These are phyloP conservation scores for Philypnodon macrostomus DNA, from an alignment of 2,797 vertebrate genomes.

Conservation along the genomic window DNA sequence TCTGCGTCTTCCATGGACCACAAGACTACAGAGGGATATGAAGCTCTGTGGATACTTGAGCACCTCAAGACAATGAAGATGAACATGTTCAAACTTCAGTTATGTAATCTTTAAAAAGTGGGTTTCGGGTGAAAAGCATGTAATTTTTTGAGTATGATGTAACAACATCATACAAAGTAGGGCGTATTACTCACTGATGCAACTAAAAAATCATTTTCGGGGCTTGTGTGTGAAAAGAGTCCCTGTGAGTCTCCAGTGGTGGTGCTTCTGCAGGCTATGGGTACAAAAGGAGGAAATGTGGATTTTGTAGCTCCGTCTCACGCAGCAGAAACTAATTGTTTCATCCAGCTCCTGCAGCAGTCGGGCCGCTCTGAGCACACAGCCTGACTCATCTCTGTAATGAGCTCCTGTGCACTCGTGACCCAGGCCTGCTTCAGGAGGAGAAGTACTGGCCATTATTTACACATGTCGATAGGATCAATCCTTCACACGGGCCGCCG, in stretches of 20 bases:
- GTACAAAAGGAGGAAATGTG: constrained; percentile 48
- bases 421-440: constrained; percentile 50
- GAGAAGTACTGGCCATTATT: constrained; percentile 39
- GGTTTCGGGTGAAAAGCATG: constrained; percentile 45
- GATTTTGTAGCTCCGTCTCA: constrained; percentile 42
- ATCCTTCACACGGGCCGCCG: constrained; percentile 31
- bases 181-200: constrained; percentile 63
- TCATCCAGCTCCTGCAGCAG: constrained; percentile 52
- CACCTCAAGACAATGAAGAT: constrained; percentile 19
- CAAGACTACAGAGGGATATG: not conserved
- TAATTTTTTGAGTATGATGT: constrained; percentile 62
- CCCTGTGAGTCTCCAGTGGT: constrained; percentile 45
- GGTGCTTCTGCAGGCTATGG: constrained; percentile 56
- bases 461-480: constrained; percentile 53
- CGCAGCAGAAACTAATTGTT: constrained; percentile 62
- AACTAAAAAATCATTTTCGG: constrained; percentile 58
- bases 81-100: constrained; percentile 48
- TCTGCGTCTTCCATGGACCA: not conserved
- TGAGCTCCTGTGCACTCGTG: constrained; percentile 47
- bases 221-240: constrained; percentile 42
- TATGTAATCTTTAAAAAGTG: constrained; percentile 50
- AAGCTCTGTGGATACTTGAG: not conserved
- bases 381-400: constrained; percentile 51
- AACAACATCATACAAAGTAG: constrained; percentile 65
- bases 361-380: constrained; percentile 34